Evolutionary conservation across 2,888 invertebrate species (phyloP), one percentile per base, ranked within the genome.

Genomic region (Chrysomela aeneicollis): DNA sequence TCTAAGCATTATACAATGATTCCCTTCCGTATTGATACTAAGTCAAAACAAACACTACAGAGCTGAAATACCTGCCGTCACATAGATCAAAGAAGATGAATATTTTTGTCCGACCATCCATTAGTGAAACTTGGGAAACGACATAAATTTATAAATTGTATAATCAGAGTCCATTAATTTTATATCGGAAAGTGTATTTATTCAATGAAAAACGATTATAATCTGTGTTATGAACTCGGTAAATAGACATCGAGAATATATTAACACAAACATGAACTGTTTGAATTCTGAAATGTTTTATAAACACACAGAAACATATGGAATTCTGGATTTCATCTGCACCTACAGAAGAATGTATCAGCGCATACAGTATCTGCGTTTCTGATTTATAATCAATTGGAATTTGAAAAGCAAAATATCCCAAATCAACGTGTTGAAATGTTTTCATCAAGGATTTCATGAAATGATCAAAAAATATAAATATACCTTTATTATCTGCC

Each of bases 231-330:
- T 79, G 78, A 79, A 79, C 76, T 78, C 77, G 74, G 76, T 77
- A 79, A 80, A 80, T 79, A 80, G 77, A 79, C 77, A 76, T 71
- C 71, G 68, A 73, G 79, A 78, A 79, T 79, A 80, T 79, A 78
- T 67, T 79, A 79, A 78, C 78, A 79, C 79, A 78, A 79, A 79
- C 79, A 78, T 66, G 76, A 77, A 73, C 75, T 77, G 76, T 78
- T 78, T 78, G 75, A 77, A 78, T 74, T 75, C 74, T 79, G 81
- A 79, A 80, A 80, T 81, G 81, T 81, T 81, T 80, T 75, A 80
- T 81, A 81, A 81, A 81, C 80, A 80, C 65, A 74, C 74, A 78
- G 78, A 79, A 80, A 81, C 80, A 80, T 79, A 78, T 78, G 79
- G 78, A 80, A 78, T 81, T 79, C 81, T 81, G 80, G 79, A 78